Evolutionary conservation across 2,113 vertebrate genomes (phyloP), one percentile per base, ranked within the genome.

Genomic region (Hemiscyllium ocellatum): DNA sequence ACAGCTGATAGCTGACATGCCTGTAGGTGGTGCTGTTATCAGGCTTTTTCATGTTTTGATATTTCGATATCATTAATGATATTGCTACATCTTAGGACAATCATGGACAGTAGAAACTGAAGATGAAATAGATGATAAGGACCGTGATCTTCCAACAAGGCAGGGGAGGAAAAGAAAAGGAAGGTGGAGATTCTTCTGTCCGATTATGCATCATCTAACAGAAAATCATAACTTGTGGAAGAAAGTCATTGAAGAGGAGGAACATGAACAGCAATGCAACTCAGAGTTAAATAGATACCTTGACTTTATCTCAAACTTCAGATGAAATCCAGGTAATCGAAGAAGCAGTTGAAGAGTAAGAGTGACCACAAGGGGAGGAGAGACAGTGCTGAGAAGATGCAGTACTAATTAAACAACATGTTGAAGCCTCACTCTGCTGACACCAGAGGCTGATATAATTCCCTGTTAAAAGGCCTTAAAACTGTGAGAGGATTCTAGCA

Each of bases 171-270:
- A 98, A 96, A 98, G 98, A 97, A 99, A 99, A 97, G 96, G 97
- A 15, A 97, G 97, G 95, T 98, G 97, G 66, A 97, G 97, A 96
- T 97, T 99, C 97, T 99, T 99, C 97, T 99, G 98, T 97, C 98
- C 98, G 97, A 98, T 99, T 96, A 99, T 99, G 98, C 98, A 99
- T 96, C 99, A 99, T 96, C 98, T 99, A 96, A 98, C 98, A 0
- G 99, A 99, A 97, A 99, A 99, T 97, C 99, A 99, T 98, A 99
- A 99, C 97, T 97, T 98, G 96, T 99, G 99, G 99, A 99, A 99
- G 97, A 98, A 98, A 96, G 96, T 96, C 76, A 98, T 99, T 3
- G 98, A 99, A 96, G 98, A 99, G 95, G 99, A 99, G 96, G 99
- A 99, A 96, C 80, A 61, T 50, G 80, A 98, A 98, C 97, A 97